Evolutionary conservation across 2,797 vertebrate genomes (phyloP), one percentile per base, ranked within the genome.

Genomic region (Telmatherina bonti): DNA sequence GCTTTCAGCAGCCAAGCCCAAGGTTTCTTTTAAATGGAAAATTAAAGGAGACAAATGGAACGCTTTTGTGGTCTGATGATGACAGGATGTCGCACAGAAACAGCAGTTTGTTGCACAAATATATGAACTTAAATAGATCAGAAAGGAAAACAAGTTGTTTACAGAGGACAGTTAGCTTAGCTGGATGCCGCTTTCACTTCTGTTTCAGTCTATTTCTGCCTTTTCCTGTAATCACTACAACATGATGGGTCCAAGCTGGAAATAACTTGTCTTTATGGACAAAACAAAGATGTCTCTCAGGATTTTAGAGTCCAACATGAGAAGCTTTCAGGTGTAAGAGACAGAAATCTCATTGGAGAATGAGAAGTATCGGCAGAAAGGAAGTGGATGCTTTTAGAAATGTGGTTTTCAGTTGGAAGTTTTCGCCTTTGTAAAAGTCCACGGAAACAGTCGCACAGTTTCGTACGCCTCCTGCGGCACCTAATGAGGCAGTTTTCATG

Each of bases 11-110:
- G 79, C 27, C 7, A 18, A 64, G 52, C 35, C 62, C 72, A 67
- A 82, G 80, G 72, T 77, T 58, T 30, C 52, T 83, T 87, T 85
- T 58, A 41, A 31, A 55, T 10, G 58, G 79, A 69, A 86, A 82
- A 89, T 85, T 52, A 83, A 72, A 86, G 59, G 38, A 62, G 67
- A 63, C 61, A 60, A 67, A 79, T 67, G 53, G 59, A 29, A 15
- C 38, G 63, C 55, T 67, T 36, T 24, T 9, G 47, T 53, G 24
- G 27, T 51, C 33, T 29, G 26, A 80, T 65, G 56, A 79, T 79
- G 71, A 81, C 67, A 76, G 61, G 51, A 53, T 67, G 67, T 57
- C 33, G 43, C 2, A 20, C 55, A 81, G 51, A 22, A 70, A 74
- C 69, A 68, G 62, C 71, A 55, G 63, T 35, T 66, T 49, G 26